Base-by-base conservation (phyloP, 2,113 vertebrate species). In the Phylloscopus trochilus region DNA sequence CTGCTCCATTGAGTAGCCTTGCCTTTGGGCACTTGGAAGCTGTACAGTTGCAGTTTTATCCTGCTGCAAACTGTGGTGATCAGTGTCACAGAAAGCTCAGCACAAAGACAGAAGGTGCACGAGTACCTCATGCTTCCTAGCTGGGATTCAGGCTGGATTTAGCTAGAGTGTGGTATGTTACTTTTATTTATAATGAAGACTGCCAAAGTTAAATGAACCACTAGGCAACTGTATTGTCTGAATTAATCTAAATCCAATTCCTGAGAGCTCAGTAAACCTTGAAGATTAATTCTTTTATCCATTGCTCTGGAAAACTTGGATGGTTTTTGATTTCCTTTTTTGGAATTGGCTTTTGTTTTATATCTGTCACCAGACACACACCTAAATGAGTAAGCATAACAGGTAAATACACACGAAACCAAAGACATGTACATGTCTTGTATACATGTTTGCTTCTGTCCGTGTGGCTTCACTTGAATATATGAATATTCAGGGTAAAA, bases 31-130 rank as follows among this genome's bases (percentile, higher is more conserved):
- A 59, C 53, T 9, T 44, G 27, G 59, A 55, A 75, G 31, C 2
- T 0, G 0, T 31, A 11, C 0, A 1, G 10, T 33, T 85, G 55
- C 26, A 10, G 31, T 60, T 74, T 63, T 82, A 8, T 76, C 20
- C 58, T 64, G 41, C 60, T 92, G 44, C 55, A 68, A 5, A n/a
- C n/a, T n/a, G 15, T 11, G 37, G 9, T 51, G 46, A 33, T 76
- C 77, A 73, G 26, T 28, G 28, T 30, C 47, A 23, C 30, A 77
- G 43, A 68, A 62, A 79, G 59, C 52, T 58, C 26, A 2, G 24
- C 69, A 60, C 37, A 75, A 78, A 78, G 37, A 4, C 35, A 59
- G 17, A 33, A 73, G 33, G 28, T 1, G 1, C 15, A 5, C 7
- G 37, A 21, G 37, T 51, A 11, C 37, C 24, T 80, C 35, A 6